Evolutionary conservation across 2,888 invertebrate species (phyloP).

Genomic region (Axea sp.): DNA sequence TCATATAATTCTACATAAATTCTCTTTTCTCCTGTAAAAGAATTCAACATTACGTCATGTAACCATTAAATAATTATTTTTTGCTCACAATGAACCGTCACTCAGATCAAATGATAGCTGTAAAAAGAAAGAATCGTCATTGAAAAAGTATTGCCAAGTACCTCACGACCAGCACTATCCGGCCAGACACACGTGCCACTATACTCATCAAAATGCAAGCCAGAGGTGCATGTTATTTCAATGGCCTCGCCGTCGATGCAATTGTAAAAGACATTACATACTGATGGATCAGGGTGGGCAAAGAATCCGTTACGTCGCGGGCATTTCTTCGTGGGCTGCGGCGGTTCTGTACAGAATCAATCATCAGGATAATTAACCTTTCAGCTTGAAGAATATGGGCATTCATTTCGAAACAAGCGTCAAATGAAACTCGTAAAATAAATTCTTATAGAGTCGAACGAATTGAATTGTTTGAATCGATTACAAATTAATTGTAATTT

Average conservation of each 20-base stretch:
- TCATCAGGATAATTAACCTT: conserved; percentile 44
- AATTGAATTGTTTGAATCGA: too few relatives aligned
- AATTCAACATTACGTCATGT: too few relatives aligned
- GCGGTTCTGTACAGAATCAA: conserved; percentile 83
- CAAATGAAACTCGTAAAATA: background rate
- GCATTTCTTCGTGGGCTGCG: conserved; percentile 86
- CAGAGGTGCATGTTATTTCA: conserved; percentile 91
- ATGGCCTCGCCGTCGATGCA: conserved; percentile 92
- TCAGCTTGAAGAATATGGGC: conserved; percentile 3
- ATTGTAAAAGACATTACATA: conserved; percentile 93
- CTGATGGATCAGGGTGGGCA: conserved; percentile 89
- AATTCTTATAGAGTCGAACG: too few relatives aligned
- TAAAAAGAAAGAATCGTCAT: too few relatives aligned
- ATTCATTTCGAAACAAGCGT: conserved; percentile 11
- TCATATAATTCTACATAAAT: too few relatives aligned
- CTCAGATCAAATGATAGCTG: too few relatives aligned
- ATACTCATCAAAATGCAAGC: conserved; percentile 93
- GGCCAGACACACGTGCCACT: conserved; percentile 96
- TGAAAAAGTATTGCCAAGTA: too few relatives aligned
- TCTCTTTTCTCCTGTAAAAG: too few relatives aligned
- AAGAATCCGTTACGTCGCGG: conserved; percentile 95
- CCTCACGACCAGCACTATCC: conserved; percentile 87
- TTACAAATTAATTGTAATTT: too few relatives aligned
- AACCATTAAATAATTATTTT: too few relatives aligned
- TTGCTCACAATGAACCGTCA: too few relatives aligned